Percentiles rank a stretch among this genome's conserved stretches.
Conservation (phyloP, 2,888 invertebrate genomes). For the Leucophora obtusa region DNA sequence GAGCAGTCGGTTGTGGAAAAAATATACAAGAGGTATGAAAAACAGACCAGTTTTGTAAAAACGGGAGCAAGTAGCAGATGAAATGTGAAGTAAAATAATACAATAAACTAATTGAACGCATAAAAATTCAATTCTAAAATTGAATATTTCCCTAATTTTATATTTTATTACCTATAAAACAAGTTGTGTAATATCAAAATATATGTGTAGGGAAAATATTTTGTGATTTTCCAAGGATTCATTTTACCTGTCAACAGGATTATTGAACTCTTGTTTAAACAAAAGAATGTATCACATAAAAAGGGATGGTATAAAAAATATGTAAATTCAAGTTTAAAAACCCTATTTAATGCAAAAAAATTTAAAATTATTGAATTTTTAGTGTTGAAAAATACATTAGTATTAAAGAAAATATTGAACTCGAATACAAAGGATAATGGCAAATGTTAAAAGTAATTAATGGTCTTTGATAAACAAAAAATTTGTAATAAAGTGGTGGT, state of each 20-base stretch:
- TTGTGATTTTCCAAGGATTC: background rate
- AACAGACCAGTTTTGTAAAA: slow-evolving; percentile 30
- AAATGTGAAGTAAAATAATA: slow-evolving; percentile 11
- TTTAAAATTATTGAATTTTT: background rate
- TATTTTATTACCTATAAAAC: background rate
- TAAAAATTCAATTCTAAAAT: slow-evolving; percentile 29
- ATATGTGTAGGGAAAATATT: background rate
- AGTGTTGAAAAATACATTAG: too few species aligned
- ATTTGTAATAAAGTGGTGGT: background rate
- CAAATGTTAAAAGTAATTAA: background rate
- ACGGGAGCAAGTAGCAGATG: slow-evolving; percentile 25
- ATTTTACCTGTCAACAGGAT: background rate
- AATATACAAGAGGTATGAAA: slow-evolving; percentile 14
- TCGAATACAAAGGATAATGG: background rate
- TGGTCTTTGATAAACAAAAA: background rate
- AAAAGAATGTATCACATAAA: background rate
- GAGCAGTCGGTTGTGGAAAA: background rate
- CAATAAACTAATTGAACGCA: slow-evolving; percentile 11
- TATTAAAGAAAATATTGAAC: background rate
- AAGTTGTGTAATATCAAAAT: slow-evolving; percentile 9
- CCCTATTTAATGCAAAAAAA: background rate
- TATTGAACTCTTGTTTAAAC: background rate
- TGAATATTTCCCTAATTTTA: slow-evolving; percentile 30
- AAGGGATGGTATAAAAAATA: too few species aligned
- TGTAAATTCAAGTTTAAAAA: too few species aligned